These are phyloP conservation scores for Pachycephala philippinensis DNA, from an alignment of 2,113 vertebrate genomes.

Conservation along the genomic window DNA sequence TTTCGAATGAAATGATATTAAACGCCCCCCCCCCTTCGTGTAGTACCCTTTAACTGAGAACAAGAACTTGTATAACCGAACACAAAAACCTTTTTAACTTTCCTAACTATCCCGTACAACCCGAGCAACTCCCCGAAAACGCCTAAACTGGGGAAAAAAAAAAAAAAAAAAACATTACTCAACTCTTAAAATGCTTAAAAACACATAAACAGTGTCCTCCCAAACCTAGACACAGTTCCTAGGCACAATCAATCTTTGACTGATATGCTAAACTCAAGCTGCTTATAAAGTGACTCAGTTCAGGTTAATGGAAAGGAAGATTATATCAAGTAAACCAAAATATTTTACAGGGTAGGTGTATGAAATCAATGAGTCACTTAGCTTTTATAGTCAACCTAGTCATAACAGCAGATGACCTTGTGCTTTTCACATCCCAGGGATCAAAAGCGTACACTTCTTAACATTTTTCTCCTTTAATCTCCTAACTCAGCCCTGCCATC, in stretches of 20 bases:
- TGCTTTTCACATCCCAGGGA: not conserved
- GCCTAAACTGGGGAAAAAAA: too few relatives aligned
- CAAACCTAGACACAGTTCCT: not conserved
- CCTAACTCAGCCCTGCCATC: not conserved
- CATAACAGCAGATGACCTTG: not conserved
- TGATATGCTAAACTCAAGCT: not conserved
- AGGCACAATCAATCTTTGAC: not conserved
- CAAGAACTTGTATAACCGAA: too few relatives aligned
- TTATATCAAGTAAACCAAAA: not conserved
- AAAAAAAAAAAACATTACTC: too few relatives aligned
- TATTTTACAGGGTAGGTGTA: not conserved
- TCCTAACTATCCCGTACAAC: too few relatives aligned
- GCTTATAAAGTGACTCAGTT: not conserved
- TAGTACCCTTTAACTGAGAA: too few relatives aligned
- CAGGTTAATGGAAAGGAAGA: constrained; percentile 22
- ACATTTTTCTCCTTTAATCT: not conserved
- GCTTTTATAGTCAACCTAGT: not conserved
- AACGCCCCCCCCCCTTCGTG: too few relatives aligned
- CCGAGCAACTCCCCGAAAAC: too few relatives aligned
- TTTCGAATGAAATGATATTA: too few relatives aligned
- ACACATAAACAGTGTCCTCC: not conserved
- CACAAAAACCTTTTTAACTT: too few relatives aligned
- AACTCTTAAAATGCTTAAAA: not conserved
- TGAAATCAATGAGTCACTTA: not conserved
- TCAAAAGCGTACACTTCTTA: not conserved